Conservation (phyloP, 2,888 invertebrate species). For the Xestia xanthographa region DNA sequence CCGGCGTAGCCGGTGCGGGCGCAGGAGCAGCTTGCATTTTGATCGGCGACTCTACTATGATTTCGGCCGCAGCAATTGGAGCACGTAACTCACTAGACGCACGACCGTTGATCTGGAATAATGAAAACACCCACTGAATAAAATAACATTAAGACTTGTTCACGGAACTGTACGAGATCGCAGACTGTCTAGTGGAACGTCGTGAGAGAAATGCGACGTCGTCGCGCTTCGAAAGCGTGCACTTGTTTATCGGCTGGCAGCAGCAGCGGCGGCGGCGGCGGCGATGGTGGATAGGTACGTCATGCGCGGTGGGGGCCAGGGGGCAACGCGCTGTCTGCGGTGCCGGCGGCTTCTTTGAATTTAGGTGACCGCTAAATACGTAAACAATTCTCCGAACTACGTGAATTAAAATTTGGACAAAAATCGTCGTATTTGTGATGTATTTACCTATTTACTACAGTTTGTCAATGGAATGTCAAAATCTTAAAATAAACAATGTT, state of each 20-base stretch:
- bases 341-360: constrained; percentile 71
- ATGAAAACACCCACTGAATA: constrained; percentile 65
- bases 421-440: constrained; percentile 15
- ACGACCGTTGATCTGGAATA: constrained; percentile 86
- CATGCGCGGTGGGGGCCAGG: constrained; percentile 81
- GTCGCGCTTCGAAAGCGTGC: constrained; percentile 79
- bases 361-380: constrained; percentile 74
- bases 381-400: constrained; percentile 60
- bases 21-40: constrained; percentile 89
- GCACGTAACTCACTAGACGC: constrained; percentile 85
- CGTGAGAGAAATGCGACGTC: constrained; percentile 75
- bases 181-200: constrained; percentile 68
- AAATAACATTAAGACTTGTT: constrained; percentile 57
- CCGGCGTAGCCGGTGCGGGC: constrained; percentile 82
- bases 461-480: constrained; percentile 61
- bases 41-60: constrained; percentile 87
- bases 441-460: constrained; percentile 45
- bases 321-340: constrained; percentile 81
- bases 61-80: constrained; percentile 90
- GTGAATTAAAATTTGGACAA: constrained; percentile 36
- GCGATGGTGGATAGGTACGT: constrained; percentile 69
- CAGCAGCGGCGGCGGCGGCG: constrained; percentile 64
- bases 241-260: constrained; percentile 80
- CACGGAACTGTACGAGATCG: constrained; percentile 65
- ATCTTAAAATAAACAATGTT: constrained; percentile 25